A percentile compares a stretch with the other conserved stretches of the same genome.
phyloP scores from a whole-genome alignment of 2,797 vertebrate species.

The Catostomus latipinnis region DNA sequence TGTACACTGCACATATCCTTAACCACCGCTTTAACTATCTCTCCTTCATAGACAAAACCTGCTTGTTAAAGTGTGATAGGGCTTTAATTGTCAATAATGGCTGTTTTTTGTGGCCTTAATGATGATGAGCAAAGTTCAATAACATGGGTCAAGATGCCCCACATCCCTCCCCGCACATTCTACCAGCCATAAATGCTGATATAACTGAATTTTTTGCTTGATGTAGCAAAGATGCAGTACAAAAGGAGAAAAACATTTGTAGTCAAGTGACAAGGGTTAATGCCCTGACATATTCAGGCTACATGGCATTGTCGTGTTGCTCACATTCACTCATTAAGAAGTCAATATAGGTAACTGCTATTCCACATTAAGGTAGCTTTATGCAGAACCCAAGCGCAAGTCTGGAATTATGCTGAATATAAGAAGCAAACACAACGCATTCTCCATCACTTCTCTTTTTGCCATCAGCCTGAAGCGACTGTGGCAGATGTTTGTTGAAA shows the following conservation, averaged over 20 bases:
- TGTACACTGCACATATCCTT: slow-evolving; percentile 9
- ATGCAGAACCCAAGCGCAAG: slow-evolving; percentile 6
- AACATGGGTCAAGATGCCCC: neutral
- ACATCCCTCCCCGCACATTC: neutral
- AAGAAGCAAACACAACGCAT: slow-evolving; percentile 42
- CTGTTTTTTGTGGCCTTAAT: slow-evolving; percentile 38
- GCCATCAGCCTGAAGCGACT: neutral
- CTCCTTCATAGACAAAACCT: slow-evolving; percentile 1
- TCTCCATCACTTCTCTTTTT: slow-evolving; percentile 51
- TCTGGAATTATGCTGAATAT: slow-evolving; percentile 35
- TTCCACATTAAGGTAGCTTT: slow-evolving; percentile 58
- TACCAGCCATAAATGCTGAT: slow-evolving; percentile 55
- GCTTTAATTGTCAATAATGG: slow-evolving; percentile 24
- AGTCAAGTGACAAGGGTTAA: slow-evolving; percentile 56
- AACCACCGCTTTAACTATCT: neutral
- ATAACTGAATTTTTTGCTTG: slow-evolving; percentile 16
- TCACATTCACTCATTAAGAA: slow-evolving; percentile 46
- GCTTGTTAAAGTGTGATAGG: slow-evolving; percentile 28
- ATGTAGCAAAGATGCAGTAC: slow-evolving; percentile 5
- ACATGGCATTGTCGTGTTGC: slow-evolving; percentile 25
- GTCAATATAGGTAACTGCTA: slow-evolving; percentile 59
- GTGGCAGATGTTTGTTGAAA: slow-evolving; percentile 31
- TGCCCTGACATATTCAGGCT: slow-evolving; percentile 52
- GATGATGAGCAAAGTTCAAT: slow-evolving; percentile 51
- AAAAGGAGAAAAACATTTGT: slow-evolving; percentile 22